Base-by-base conservation (phyloP, 2,888 invertebrate species). In the Drosophila diplacantha region DNA sequence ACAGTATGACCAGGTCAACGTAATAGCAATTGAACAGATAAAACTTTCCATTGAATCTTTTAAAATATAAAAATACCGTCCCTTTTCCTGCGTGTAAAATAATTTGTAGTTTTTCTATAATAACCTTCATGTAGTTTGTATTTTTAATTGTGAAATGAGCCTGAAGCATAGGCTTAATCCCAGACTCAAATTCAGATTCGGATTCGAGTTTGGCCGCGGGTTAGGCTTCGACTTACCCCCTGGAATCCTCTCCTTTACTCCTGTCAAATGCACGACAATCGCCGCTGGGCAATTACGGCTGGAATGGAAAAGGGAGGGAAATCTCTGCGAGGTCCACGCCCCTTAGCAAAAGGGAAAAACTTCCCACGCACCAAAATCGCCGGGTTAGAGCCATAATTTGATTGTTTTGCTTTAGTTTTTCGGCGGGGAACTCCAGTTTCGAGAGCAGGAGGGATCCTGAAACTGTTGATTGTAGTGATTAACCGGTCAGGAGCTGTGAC, bases 391-490 rank as follows among this genome's bases (percentile, higher is more conserved):
- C 71, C 69, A 70, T 85, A 84, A 84, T 79, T 82, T 77, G 82
- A 84, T 83, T 83, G 85, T 72, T 78, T 63, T 75, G 67, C 61
- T 18, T 44, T 37, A 37, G 35, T 31, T 70, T 59, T 35, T 49
- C 41, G 26, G 18, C 16, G 24, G 44, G 39, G 14, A n/a, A 38
- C 9, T 38, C 11, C 7, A 8, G 12, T 22, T 14, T 20, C 14
- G 20, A 52, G 49, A 37, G 44, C 34, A 26, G 46, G 31, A 24
- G 41, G 29, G 58, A 49, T 47, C 16, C 46, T n/a, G n/a, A 34
- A 77, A 82, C 85, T 82, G 85, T 85, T 83, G 82, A 84, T 84
- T 83, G 83, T 76, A 84, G 85, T 83, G 84, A 85, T 83, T 83
- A 83, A 70, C 79, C 71, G 35, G 54, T 56, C 44, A 55, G 60